Evolutionary conservation across 2,888 invertebrate species (phyloP).

Genomic region (Stenurella melanura): DNA sequence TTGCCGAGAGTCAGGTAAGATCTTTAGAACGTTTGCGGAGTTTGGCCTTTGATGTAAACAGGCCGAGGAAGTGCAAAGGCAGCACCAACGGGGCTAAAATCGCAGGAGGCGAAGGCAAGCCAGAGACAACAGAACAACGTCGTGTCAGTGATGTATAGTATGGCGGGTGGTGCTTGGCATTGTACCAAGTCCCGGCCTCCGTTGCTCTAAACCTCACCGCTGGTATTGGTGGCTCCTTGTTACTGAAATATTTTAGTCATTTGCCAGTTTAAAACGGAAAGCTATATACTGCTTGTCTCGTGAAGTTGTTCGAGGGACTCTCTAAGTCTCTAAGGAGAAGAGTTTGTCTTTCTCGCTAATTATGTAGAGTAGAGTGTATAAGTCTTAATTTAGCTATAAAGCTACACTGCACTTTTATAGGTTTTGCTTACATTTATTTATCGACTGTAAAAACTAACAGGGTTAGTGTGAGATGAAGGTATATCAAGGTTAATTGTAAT

Average conservation of each 20-base stretch:
- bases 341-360: background rate
- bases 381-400: too few relatives aligned
- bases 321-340: background rate
- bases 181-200: conserved; percentile 53
- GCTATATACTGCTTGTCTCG: background rate
- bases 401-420: too few relatives aligned
- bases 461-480: too few relatives aligned
- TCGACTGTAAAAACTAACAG: too few relatives aligned
- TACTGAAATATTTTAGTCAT: conserved; percentile 43
- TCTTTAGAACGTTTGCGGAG: conserved; percentile 38
- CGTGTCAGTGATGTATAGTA: conserved; percentile 49
- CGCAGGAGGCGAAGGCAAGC: conserved; percentile 24
- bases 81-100: conserved; percentile 31
- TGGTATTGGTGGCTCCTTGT: conserved; percentile 47
- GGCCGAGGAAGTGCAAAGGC: conserved; percentile 30
- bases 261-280: background rate
- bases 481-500: too few relatives aligned
- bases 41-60: conserved; percentile 47
- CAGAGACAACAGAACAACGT: conserved; percentile 45
- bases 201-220: conserved; percentile 38
- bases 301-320: background rate
- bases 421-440: too few relatives aligned
- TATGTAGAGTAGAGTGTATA: too few relatives aligned
- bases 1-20: conserved; percentile 46
- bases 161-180: conserved; percentile 59